These are phyloP conservation scores for Epinephelus moara DNA, from an alignment of 2,113 vertebrate genomes.

Conservation along the genomic window DNA sequence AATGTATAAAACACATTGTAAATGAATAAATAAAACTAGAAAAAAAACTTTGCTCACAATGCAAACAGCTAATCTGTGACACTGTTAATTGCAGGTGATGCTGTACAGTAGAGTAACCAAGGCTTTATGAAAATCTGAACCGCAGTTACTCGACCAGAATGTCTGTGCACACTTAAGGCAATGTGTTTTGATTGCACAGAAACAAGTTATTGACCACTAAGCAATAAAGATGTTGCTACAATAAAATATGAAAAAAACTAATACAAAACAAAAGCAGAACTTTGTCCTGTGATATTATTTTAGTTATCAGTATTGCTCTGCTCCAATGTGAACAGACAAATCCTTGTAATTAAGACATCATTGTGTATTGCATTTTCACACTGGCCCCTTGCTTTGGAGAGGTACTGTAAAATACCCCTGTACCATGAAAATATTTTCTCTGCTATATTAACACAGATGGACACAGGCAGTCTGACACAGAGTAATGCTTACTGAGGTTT, in stretches of 20 bases:
- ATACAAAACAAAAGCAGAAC: background rate
- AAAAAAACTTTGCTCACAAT: background rate
- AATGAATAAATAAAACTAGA: background rate
- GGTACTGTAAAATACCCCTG: constrained; percentile 12
- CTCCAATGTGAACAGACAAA: background rate
- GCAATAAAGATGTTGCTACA: constrained; percentile 4
- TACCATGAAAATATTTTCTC: constrained; percentile 46
- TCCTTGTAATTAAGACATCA: constrained; percentile 1
- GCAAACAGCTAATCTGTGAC: background rate
- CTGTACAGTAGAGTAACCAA: background rate
- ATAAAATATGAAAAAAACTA: background rate
- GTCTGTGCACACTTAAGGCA: background rate
- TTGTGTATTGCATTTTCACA: constrained; percentile 22
- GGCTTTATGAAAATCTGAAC: background rate
- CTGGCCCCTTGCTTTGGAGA: constrained; percentile 5
- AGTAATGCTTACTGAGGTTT: constrained; percentile 62
- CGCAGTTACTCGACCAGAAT: background rate
- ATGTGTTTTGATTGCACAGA: background rate
- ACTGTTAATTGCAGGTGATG: background rate
- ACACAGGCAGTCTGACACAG: constrained; percentile 49
- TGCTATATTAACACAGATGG: constrained; percentile 46
- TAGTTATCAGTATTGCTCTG: background rate
- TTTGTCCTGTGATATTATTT: background rate
- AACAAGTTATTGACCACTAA: background rate
- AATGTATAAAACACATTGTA: background rate